These are phyloP conservation scores for Elmis aenea DNA, from an alignment of 2,888 invertebrate genomes.

Conservation along the genomic window DNA sequence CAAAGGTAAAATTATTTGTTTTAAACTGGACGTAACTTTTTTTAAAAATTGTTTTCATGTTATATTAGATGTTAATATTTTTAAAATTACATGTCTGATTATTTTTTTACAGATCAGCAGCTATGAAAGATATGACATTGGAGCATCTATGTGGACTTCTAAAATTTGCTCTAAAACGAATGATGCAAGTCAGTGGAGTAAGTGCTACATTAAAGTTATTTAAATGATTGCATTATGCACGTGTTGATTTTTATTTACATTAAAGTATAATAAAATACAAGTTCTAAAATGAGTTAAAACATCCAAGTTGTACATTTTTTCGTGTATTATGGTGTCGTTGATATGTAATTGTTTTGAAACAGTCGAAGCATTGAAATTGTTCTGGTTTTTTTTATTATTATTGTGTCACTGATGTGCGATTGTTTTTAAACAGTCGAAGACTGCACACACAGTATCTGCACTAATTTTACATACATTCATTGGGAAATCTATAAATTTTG, in stretches of 20 bases:
- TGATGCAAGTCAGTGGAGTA: constrained; percentile 79
- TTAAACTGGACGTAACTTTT: constrained; percentile 8
- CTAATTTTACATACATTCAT: too few species aligned
- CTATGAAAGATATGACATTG: constrained; percentile 67
- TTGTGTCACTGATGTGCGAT: too few species aligned
- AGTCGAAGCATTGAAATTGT: too few species aligned
- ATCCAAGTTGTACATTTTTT: too few species aligned
- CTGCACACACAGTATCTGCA: too few species aligned
- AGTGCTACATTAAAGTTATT: constrained; percentile 38
- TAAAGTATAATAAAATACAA: neutral
- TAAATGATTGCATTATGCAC: neutral
- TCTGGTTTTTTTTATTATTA: too few species aligned
- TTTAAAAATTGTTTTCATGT: constrained; percentile 5
- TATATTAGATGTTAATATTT: constrained; percentile 1
- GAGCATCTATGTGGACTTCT: constrained; percentile 75
- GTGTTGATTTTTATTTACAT: constrained; percentile 1
- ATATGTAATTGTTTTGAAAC: too few species aligned
- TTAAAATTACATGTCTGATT: constrained; percentile 1
- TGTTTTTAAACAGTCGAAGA: too few species aligned
- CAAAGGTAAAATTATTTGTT: constrained; percentile 51
- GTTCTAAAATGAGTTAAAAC: too few species aligned
- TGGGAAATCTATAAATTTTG: too few species aligned
- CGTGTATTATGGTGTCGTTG: too few species aligned
- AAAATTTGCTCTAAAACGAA: constrained; percentile 71
- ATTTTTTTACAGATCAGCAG: constrained; percentile 57